Conservation (phyloP, 2,888 invertebrate genomes). For the Heliothis peltigera region DNA sequence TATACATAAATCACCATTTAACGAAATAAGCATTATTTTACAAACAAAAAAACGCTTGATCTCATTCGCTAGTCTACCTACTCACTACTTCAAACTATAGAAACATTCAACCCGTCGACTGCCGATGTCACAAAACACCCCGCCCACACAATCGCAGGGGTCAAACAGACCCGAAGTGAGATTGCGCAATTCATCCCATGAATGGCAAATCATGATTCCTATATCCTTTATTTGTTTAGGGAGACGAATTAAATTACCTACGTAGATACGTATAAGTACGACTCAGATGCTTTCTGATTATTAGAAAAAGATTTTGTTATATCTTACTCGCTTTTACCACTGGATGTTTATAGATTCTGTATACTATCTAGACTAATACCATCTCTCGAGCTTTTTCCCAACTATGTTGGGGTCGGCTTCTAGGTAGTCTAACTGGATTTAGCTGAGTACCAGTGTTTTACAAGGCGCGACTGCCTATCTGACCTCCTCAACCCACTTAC, state of each 20-base stretch:
- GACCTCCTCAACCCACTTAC: too few relatives aligned
- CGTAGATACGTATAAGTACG: constrained; percentile 18
- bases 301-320: constrained; percentile 9
- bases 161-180: constrained; percentile 63
- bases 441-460: too few relatives aligned
- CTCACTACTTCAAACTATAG: constrained; percentile 22
- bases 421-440: too few relatives aligned
- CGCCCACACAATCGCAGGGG: constrained; percentile 59
- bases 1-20: too few relatives aligned
- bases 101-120: constrained; percentile 37
- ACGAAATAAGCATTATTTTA: too few relatives aligned
- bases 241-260: constrained; percentile 68
- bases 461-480: too few relatives aligned
- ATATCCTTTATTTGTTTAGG: constrained; percentile 69
- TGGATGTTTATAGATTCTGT: not conserved
- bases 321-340: not conserved
- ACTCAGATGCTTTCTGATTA: constrained; percentile 10
- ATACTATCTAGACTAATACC: too few relatives aligned
- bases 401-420: too few relatives aligned
- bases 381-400: too few relatives aligned
- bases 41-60: not conserved
- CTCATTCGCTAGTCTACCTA: not conserved
- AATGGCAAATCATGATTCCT: constrained; percentile 70
- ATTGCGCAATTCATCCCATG: constrained; percentile 75
- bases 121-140: constrained; percentile 55